Conservation (phyloP, 2,113 vertebrate species). For the Thunnus thynnus region DNA sequence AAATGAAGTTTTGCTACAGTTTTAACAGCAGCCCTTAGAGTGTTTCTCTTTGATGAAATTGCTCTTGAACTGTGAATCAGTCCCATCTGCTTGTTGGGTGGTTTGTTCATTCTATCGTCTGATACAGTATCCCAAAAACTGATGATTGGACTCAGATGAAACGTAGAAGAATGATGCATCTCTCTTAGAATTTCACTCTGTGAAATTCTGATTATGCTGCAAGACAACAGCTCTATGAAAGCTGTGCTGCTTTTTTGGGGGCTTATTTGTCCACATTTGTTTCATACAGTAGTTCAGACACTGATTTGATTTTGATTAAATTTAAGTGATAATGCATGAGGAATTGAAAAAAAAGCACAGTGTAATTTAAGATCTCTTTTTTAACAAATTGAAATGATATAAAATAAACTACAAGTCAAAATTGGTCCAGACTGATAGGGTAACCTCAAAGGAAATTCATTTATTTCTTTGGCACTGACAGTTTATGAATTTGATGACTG, state of each 20-base stretch:
- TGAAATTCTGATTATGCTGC: too few relatives aligned
- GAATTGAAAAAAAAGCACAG: background rate
- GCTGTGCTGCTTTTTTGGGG: background rate
- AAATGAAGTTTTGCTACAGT: conserved; percentile 1
- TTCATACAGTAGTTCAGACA: background rate
- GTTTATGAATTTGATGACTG: too few relatives aligned
- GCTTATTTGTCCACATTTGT: background rate
- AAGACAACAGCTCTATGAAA: too few relatives aligned
- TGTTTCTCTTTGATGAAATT: background rate
- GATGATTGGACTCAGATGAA: conserved; percentile 5
- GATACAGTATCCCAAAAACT: background rate
- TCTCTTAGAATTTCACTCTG: background rate
- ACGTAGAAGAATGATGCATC: background rate
- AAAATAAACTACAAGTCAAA: too few relatives aligned
- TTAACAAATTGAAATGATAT: too few relatives aligned
- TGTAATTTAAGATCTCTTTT: background rate
- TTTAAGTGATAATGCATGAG: background rate
- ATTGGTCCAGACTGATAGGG: too few relatives aligned
- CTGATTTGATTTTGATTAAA: background rate
- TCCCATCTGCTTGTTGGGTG: background rate
- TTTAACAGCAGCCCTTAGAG: background rate
- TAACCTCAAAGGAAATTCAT: too few relatives aligned
- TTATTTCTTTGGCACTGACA: too few relatives aligned
- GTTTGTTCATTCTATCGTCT: conserved; percentile 2
- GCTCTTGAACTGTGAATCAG: conserved; percentile 13